Conservation (phyloP, 1,140 invertebrate genomes). For the Riptortus pedestris region DNA sequence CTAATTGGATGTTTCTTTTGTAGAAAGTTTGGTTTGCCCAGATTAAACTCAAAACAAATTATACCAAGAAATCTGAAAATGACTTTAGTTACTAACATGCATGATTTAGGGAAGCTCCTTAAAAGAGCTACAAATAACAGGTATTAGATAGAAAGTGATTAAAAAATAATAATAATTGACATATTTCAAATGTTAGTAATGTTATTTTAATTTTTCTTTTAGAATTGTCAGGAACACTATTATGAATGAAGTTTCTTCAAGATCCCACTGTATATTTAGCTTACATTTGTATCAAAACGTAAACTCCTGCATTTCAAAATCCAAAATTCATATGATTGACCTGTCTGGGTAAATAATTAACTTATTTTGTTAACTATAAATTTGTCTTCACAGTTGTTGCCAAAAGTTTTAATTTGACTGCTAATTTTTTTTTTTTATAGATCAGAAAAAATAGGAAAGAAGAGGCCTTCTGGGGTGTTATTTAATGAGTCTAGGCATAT, state of each 20-base stretch:
- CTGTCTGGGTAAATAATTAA: conserved; percentile 15
- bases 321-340: conserved; percentile 19
- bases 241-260: conserved; percentile 53
- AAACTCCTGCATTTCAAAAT: neutral
- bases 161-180: conserved; percentile 15
- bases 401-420: too few relatives aligned
- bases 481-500: conserved; percentile 53
- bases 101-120: conserved; percentile 50
- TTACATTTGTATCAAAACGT: conserved; percentile 40
- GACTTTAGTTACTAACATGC: conserved; percentile 44
- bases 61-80: conserved; percentile 51
- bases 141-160: conserved; percentile 32
- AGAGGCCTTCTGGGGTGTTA: conserved; percentile 41
- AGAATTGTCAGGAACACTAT: conserved; percentile 53
- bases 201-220: conserved; percentile 8
- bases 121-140: conserved; percentile 50
- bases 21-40: conserved; percentile 46
- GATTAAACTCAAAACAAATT: conserved; percentile 47
- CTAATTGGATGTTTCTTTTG: too few relatives aligned
- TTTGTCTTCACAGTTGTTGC: conserved; percentile 11
- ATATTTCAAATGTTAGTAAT: conserved; percentile 4
- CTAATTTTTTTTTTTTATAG: conserved; percentile 33
- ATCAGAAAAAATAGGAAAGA: conserved; percentile 42
- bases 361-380: neutral
- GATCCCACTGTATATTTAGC: conserved; percentile 59